A percentile compares a stretch with the other conserved stretches of the same genome.
These are phyloP conservation scores for Lutjanus argentimaculatus DNA, from an alignment of 2,797 vertebrate species.

Conservation along the genomic window DNA sequence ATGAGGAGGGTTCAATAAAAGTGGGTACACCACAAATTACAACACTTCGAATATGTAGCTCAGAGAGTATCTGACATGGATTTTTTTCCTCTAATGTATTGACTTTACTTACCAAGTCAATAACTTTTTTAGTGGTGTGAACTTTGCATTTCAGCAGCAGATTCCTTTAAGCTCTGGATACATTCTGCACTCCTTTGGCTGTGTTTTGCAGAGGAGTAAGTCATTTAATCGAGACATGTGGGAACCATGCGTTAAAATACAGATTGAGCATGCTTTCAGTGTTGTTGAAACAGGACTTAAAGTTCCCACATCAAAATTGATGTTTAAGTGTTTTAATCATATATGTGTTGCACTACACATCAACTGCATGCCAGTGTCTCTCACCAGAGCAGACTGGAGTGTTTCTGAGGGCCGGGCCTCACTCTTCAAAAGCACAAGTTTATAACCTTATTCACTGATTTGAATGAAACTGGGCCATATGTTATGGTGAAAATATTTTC, in stretches of 20 bases:
- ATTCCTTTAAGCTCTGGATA: constrained; percentile 3
- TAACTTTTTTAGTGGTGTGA: background rate
- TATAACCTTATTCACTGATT: no score
- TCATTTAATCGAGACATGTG: background rate
- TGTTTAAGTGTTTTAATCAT: no score
- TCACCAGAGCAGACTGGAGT: no score
- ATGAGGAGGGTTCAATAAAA: constrained; percentile 17
- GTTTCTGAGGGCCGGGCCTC: no score
- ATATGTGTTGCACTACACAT: no score
- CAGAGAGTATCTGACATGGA: background rate
- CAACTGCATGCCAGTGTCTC: no score
- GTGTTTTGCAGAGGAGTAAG: background rate
- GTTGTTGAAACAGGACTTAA: constrained; percentile 1
- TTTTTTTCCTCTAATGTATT: constrained; percentile 7
- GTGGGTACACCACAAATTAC: constrained; percentile 10
- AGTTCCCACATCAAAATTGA: no score
- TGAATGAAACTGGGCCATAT: no score
- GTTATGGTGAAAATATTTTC: no score
- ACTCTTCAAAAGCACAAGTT: no score
- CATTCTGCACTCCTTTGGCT: background rate
- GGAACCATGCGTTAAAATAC: background rate
- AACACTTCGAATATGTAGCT: background rate
- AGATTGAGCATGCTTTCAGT: background rate
- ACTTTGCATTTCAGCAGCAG: background rate
- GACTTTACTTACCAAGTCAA: constrained; percentile 19